Percentiles rank a stretch among this genome's conserved stretches.
Evolutionary conservation across 2,797 vertebrate species (phyloP).

Genomic region (Pachyuromys duprasi): DNA sequence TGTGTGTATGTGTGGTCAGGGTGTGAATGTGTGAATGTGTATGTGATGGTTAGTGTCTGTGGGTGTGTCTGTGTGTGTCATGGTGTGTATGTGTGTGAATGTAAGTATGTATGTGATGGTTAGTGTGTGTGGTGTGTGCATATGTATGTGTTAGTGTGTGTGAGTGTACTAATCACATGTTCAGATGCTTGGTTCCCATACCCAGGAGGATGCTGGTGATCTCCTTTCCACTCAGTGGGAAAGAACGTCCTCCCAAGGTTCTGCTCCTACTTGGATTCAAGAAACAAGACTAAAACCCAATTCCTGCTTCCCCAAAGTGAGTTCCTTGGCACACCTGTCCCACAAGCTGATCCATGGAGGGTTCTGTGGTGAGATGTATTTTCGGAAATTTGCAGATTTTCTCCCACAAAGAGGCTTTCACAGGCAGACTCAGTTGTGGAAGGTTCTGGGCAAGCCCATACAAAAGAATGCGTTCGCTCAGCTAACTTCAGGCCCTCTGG

Average conservation of each 20-base stretch:
- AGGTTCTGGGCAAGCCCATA: not conserved
- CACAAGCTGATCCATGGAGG: not conserved
- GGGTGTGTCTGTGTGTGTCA: not conserved
- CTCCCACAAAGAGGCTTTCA: not conserved
- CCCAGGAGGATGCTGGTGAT: accelerated
- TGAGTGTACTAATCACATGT: accelerated
- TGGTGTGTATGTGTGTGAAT: not conserved
- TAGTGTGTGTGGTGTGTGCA: not conserved
- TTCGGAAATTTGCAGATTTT: not conserved
- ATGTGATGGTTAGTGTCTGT: too few species aligned
- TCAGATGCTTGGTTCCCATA: accelerated
- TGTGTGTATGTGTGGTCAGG: not conserved
- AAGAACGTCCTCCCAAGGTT: not conserved
- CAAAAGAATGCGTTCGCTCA: not conserved
- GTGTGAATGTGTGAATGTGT: too few species aligned
- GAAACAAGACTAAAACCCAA: not conserved
- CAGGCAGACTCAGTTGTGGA: not conserved
- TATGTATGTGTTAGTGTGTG: not conserved
- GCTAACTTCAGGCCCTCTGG: not conserved
- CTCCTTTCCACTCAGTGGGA: accelerated
- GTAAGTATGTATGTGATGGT: not conserved
- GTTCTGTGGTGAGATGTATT: not conserved
- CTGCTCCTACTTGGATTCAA: not conserved
- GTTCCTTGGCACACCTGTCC: not conserved
- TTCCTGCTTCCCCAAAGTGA: not conserved